phyloP scores from a whole-genome alignment of 2,888 invertebrate species.

The Hymenopus coronatus region DNA sequence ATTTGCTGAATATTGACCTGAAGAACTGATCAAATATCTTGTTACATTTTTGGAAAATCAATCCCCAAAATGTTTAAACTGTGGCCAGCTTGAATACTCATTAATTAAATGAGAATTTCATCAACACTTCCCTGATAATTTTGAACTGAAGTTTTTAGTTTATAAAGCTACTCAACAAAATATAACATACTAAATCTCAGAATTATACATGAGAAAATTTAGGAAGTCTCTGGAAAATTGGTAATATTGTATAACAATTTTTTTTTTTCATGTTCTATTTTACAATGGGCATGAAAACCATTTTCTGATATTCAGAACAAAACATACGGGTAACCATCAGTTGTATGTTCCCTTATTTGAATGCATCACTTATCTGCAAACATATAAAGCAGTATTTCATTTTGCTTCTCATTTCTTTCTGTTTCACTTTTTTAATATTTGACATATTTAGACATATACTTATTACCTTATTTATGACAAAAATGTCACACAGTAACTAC shows the following conservation, averaged over 20 bases:
- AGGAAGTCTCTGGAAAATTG: neutral
- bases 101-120: neutral
- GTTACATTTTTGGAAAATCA: neutral
- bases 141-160: neutral
- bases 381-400: neutral
- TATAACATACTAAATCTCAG: neutral
- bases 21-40: neutral
- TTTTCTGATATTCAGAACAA: neutral
- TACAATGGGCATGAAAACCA: neutral
- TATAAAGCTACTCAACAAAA: neutral
- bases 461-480: neutral
- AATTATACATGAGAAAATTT: neutral
- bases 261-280: no score
- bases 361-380: neutral
- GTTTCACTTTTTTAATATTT: neutral
- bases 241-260: neutral
- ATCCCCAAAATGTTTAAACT: neutral
- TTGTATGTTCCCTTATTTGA: neutral
- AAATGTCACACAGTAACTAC: neutral
- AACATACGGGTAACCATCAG: neutral
- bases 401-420: neutral
- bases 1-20: neutral
- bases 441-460: no score
- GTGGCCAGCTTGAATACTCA: no score
- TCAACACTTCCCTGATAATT: neutral